These are phyloP conservation scores for Strigamia crassipes DNA, from an alignment of 2,888 invertebrate species.

Conservation along the genomic window DNA sequence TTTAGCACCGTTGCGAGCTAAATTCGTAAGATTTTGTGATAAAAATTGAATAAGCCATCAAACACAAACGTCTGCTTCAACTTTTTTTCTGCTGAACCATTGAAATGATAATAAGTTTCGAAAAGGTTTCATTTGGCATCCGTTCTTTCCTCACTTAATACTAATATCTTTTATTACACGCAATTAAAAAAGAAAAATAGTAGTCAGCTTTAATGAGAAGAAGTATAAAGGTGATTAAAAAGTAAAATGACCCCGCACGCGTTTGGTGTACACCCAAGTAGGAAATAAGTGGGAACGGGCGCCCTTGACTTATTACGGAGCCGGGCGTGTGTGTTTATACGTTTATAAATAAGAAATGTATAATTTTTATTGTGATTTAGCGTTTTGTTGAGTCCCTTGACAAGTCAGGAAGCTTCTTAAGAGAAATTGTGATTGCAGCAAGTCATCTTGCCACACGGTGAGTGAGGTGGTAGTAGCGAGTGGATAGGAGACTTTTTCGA, in stretches of 20 bases:
- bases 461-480: neutral
- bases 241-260: neutral
- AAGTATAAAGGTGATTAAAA: neutral
- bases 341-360: neutral
- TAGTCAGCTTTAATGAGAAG: neutral
- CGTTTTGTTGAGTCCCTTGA: neutral
- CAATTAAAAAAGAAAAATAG: neutral
- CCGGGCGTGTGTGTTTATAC: neutral
- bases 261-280: neutral
- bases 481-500: neutral
- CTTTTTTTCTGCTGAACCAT: too few species aligned
- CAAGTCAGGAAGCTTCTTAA: neutral
- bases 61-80: too few species aligned
- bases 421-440: neutral
- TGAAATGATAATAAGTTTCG: too few species aligned
- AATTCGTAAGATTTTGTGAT: too few species aligned
- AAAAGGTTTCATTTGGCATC: neutral
- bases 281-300: neutral
- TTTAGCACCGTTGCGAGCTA: too few species aligned
- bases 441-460: neutral
- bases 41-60: too few species aligned
- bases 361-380: neutral
- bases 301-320: neutral
- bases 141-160: neutral
- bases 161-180: neutral